Conservation (phyloP, 2,113 vertebrate genomes). For the Promerops cafer region DNA sequence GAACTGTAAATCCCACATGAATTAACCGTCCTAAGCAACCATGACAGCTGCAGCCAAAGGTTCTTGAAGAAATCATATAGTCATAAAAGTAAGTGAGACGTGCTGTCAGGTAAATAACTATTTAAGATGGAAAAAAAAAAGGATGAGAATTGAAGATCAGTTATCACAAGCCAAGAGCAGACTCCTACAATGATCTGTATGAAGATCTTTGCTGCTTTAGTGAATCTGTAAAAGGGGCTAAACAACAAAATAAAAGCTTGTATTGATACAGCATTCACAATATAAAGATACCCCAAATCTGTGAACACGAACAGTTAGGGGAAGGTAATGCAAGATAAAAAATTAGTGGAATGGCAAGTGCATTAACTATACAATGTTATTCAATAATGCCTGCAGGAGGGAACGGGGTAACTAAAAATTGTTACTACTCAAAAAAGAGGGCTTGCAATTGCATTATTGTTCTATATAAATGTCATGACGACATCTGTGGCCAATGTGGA, state of each 20-base stretch:
- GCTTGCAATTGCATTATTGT: not conserved
- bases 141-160: not conserved
- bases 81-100: not conserved
- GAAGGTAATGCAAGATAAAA: not conserved
- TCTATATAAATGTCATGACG: not conserved
- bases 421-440: not conserved
- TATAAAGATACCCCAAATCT: not conserved
- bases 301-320: not conserved
- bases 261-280: not conserved
- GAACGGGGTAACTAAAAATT: not conserved
- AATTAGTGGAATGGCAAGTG: not conserved
- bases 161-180: not conserved
- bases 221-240: not conserved
- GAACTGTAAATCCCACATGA: not conserved
- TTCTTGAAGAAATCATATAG: not conserved
- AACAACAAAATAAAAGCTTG: not conserved
- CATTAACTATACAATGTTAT: not conserved
- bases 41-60: not conserved
- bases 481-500: not conserved
- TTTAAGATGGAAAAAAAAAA: not conserved
- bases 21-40: not conserved
- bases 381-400: not conserved
- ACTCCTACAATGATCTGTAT: not conserved
- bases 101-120: not conserved
- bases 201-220: not conserved